Base-by-base conservation (phyloP, 2,113 vertebrate genomes). In the Cryptotis parvus region DNA sequence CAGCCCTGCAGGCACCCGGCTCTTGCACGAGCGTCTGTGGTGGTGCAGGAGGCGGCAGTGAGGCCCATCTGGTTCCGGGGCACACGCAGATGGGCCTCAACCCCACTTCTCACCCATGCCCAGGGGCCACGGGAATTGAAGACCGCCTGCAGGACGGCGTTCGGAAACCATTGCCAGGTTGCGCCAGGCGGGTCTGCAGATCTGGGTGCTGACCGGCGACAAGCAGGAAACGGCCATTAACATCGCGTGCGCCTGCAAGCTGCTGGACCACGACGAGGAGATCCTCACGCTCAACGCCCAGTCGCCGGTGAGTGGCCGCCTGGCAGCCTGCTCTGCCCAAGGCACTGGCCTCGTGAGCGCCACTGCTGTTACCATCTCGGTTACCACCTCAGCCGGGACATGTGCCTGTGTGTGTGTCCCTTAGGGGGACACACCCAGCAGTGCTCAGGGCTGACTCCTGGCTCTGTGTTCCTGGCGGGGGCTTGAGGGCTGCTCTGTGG, bases 131-230 rank as follows among this genome's bases (percentile, higher is more conserved):
- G 0, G 99, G 99, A 61, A 98, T 99, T 49, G 99, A 99, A 97
- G 99, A 99, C 94, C 98, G 99, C 70, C 98, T 99, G 87, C 99
- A 99, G 97, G 99, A 99, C 0, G 99, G 99, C 0, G 99, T 99
- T 3, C 99, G 0, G 99, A 99, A 95, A 99, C 99, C 43, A 99
- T 99, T 12, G 98, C 98, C 6, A 98, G 97, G 2, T 94, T 99
- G 84, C 98, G 98, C 55, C 98, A 98, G 90, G 99, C 99, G 3
- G 99, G 99, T n/a, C 95, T 99, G 75, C 99, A 99, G 97, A 99
- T 99, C 73, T 99, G 99, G 99, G 99, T 99, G 87, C 98, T 99
- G 95, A 99, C 99, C 0, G 99, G 99, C 3, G 99, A 99, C 98
- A 99, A 99, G 94, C 99, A 99, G 95, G 99, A 99, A 97, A 99